phyloP scores from a whole-genome alignment of 2,113 vertebrate species.

The Geococcyx californianus region DNA sequence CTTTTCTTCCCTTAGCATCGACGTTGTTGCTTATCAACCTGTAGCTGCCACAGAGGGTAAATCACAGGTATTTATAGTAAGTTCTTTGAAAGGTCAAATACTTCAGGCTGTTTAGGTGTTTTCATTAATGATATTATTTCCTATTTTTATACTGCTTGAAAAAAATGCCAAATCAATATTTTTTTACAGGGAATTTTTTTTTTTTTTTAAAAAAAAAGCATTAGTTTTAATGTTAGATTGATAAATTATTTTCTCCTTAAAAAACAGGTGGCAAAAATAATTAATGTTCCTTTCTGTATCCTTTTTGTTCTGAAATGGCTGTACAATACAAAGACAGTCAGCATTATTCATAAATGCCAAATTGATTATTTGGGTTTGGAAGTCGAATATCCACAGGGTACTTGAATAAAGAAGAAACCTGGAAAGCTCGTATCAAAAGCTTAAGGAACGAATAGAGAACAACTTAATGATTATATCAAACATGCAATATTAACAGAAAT shows the following conservation, averaged over 20 bases:
- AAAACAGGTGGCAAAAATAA: background rate
- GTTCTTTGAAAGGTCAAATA: conserved; percentile 54
- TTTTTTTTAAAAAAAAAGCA: background rate
- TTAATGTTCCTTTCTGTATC: background rate
- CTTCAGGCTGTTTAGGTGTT: conserved; percentile 27
- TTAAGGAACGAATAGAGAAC: background rate
- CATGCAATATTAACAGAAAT: background rate
- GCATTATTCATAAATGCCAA: background rate
- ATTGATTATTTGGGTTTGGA: background rate
- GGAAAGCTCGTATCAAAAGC: background rate
- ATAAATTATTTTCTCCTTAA: background rate
- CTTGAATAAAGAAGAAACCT: background rate
- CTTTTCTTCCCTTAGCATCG: background rate
- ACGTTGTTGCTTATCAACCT: conserved; percentile 48
- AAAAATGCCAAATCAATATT: background rate
- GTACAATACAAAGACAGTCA: background rate
- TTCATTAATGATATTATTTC: conserved; percentile 40
- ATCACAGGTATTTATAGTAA: conserved; percentile 27
- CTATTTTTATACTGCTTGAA: background rate
- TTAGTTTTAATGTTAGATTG: background rate
- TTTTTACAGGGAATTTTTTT: background rate
- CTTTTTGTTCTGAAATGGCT: background rate
- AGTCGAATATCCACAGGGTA: background rate
- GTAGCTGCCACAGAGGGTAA: conserved; percentile 40
- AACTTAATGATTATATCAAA: background rate